These are phyloP conservation scores for Caenorhabditis sulstoni DNA, from an alignment of 2,888 invertebrate species.

Conservation along the genomic window DNA sequence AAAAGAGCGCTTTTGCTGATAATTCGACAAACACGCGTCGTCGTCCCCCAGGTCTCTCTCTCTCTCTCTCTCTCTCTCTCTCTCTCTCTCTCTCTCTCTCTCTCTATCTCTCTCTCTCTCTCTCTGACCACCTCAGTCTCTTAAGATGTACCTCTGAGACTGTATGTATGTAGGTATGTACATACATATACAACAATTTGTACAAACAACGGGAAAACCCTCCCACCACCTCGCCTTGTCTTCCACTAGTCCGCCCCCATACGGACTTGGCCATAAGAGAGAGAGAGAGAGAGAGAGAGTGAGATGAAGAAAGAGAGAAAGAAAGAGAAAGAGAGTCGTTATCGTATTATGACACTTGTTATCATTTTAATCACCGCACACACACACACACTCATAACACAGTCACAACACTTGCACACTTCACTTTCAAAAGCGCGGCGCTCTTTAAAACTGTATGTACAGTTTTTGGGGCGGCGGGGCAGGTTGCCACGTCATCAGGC, in stretches of 20 bases:
- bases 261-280: too few species aligned
- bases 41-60: conserved; percentile 18
- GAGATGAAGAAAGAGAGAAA: too few species aligned
- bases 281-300: too few species aligned
- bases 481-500: conserved; percentile 1
- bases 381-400: background rate
- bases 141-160: conserved; percentile 10
- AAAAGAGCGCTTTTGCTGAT: conserved; percentile 28
- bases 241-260: conserved; percentile 6
- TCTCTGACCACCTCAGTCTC: conserved; percentile 1
- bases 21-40: conserved; percentile 56
- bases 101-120: conserved; percentile 7
- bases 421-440: too few species aligned
- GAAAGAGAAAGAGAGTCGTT: background rate
- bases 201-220: conserved; percentile 32
- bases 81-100: conserved; percentile 20
- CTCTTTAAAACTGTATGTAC: background rate
- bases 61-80: conserved; percentile 27
- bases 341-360: conserved; percentile 29
- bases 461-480: background rate
- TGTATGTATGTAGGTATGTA: conserved; percentile 27
- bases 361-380: conserved; percentile 28
- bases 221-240: conserved; percentile 5
- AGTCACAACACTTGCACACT: too few species aligned
- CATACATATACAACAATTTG: conserved; percentile 38